Evolutionary conservation across 2,113 vertebrate genomes (phyloP).

Genomic region (Brachyhypopomus occidentalis): DNA sequence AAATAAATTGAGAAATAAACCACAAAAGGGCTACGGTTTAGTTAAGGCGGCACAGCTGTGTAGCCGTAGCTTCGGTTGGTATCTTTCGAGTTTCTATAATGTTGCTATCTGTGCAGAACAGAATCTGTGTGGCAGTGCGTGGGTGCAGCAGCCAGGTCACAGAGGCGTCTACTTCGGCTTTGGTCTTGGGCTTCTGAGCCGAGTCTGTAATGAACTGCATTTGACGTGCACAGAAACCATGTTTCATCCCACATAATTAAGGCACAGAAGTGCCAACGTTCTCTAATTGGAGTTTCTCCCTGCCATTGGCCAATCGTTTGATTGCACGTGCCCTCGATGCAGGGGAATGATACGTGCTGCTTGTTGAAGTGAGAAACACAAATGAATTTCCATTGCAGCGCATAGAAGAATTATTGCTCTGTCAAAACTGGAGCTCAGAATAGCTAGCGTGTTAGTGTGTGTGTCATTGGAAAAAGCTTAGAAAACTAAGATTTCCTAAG

Average conservation of each 20-base stretch:
- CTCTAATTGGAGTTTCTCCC: slow-evolving; percentile 29
- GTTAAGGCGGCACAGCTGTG: neutral
- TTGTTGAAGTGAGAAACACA: slow-evolving; percentile 5
- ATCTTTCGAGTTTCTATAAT: neutral
- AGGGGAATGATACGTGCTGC: slow-evolving; percentile 14
- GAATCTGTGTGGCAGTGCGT: neutral
- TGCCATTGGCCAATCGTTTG: neutral
- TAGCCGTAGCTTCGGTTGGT: neutral
- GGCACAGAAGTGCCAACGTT: slow-evolving; percentile 20
- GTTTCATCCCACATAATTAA: slow-evolving; percentile 27
- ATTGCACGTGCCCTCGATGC: slow-evolving; percentile 4
- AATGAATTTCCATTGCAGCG: slow-evolving; percentile 19
- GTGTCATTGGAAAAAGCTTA: neutral
- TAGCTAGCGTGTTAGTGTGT: slow-evolving; percentile 1
- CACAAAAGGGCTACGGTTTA: too few species aligned
- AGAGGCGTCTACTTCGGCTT: neutral
- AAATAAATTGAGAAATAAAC: neutral
- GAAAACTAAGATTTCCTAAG: slow-evolving; percentile 4
- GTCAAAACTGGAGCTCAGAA: slow-evolving; percentile 13
- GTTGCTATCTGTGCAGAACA: neutral
- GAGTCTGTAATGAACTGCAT: slow-evolving; percentile 26
- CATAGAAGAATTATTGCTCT: slow-evolving; percentile 26
- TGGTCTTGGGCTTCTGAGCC: slow-evolving; percentile 13
- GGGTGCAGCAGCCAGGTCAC: neutral
- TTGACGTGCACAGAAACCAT: neutral